phyloP scores from a whole-genome alignment of 2,888 invertebrate species.

The Agrilus cyanescens region DNA sequence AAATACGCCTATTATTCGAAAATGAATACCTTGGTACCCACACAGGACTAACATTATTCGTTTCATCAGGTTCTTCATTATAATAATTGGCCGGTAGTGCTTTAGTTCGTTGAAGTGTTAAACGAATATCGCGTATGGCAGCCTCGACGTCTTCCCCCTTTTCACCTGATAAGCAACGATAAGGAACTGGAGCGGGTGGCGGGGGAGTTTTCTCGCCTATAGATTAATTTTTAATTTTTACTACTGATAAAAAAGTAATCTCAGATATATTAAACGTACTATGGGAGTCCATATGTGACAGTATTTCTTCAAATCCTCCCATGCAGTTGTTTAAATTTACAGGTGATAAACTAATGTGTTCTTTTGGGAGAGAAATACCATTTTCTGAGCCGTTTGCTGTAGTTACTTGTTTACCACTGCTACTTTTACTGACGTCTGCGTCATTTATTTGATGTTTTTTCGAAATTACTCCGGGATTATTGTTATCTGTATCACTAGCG shows the following conservation, averaged over 20 bases:
- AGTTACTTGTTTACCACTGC: constrained; percentile 32
- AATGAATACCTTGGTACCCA: constrained; percentile 53
- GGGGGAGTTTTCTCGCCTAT: constrained; percentile 49
- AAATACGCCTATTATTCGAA: neutral
- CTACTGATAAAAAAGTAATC: constrained; percentile 7
- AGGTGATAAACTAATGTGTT: constrained; percentile 22
- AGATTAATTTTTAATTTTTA: neutral
- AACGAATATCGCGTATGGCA: constrained; percentile 72
- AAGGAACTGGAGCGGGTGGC: constrained; percentile 65
- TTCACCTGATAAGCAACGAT: constrained; percentile 40
- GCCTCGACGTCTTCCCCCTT: constrained; percentile 41
- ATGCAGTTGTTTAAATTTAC: constrained; percentile 31
- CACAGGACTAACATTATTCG: constrained; percentile 46
- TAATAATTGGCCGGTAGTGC: constrained; percentile 44
- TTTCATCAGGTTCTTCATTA: constrained; percentile 36
- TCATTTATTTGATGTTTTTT: constrained; percentile 61
- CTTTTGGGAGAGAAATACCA: constrained; percentile 27
- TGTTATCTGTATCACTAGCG: constrained; percentile 84
- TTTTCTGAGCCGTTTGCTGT: constrained; percentile 25
- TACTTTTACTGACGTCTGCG: constrained; percentile 55
- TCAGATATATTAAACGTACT: constrained; percentile 19
- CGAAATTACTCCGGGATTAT: constrained; percentile 59
- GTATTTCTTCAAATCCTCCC: constrained; percentile 29
- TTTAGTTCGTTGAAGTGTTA: constrained; percentile 63
- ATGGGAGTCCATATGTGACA: constrained; percentile 30